Conservation (phyloP, 2,113 vertebrate genomes). For the Plotosus lineatus region DNA sequence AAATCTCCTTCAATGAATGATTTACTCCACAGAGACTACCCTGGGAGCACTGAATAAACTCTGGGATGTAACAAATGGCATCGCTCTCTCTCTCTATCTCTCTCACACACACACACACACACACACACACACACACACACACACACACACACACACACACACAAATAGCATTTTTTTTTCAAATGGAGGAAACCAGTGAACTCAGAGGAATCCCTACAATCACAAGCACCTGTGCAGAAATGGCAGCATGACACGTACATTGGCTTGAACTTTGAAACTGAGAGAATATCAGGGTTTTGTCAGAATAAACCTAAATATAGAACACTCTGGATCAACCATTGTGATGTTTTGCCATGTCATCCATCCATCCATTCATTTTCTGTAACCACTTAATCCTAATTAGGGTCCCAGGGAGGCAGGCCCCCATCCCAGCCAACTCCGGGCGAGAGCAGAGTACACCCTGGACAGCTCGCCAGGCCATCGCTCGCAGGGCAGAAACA, state of each 20-base stretch:
- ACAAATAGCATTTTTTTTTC: neutral
- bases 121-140: neutral
- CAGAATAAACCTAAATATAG: neutral
- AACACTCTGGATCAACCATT: neutral
- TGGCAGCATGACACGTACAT: neutral
- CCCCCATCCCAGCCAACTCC: no score
- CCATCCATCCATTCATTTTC: no score
- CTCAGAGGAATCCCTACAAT: neutral
- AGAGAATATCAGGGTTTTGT: neutral
- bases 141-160: neutral
- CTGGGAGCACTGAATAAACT: neutral
- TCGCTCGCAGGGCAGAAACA: no score
- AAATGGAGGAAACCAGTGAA: neutral
- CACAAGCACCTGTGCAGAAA: neutral
- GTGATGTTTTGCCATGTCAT: neutral
- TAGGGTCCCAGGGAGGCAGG: no score
- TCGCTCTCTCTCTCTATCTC: no score
- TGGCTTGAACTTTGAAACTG: neutral
- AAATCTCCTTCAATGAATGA: neutral
- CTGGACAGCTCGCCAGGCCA: no score
- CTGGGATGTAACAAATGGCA: no score
- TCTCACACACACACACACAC: neutral
- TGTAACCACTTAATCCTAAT: no score
- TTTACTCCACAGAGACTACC: neutral
- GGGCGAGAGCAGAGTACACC: no score